Base-by-base conservation (phyloP, 2,113 vertebrate genomes). In the Perca flavescens region DNA sequence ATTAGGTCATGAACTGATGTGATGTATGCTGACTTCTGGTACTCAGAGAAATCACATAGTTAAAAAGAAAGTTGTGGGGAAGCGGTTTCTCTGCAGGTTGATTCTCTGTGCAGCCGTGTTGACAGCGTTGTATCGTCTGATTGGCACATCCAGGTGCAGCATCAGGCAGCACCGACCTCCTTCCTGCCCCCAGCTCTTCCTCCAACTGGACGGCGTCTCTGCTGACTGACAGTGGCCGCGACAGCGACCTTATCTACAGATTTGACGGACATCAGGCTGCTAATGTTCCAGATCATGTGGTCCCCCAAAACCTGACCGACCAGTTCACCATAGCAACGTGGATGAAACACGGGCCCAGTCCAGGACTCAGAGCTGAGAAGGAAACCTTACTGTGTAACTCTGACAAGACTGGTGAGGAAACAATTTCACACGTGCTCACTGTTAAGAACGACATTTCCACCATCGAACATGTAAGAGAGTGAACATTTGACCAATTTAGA, bases 351-450 rank as follows among this genome's bases (percentile, higher is more conserved):
- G 97, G 97, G 6, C 97, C 98, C 52, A 98, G 97, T 91, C 96
- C 96, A 0, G 97, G 97, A 4, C 88, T 97, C 82, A 95, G 98
- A 92, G 97, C 97, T 0, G 97, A 99, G 90, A 99, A 99, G 82
- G 98, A 99, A 92, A 99, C 98, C 9, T 96, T 99, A 76, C 96
- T 99, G 78, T 99, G 98, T 85, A 99, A 98, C 93, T 99, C 98
- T 19, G 98, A 99, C 89, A 99, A 99, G 91, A 99, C 97, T 0
- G 98, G 98, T 99, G 91, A 90, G 90, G 11, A 68, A 63, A 66
- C 40, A 0, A 5, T 47, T 47, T 63, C 22, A 43, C 43, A 31
- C 34, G 2, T 56, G 19, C 14, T 56, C 28, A 47, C 14, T 63
- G 52, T 22, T 75, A 19, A 67, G 28, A 66, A 69, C 15, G 16